Base-by-base conservation (phyloP, 1,140 invertebrate genomes). In the Lordiphosa clarofinis region DNA sequence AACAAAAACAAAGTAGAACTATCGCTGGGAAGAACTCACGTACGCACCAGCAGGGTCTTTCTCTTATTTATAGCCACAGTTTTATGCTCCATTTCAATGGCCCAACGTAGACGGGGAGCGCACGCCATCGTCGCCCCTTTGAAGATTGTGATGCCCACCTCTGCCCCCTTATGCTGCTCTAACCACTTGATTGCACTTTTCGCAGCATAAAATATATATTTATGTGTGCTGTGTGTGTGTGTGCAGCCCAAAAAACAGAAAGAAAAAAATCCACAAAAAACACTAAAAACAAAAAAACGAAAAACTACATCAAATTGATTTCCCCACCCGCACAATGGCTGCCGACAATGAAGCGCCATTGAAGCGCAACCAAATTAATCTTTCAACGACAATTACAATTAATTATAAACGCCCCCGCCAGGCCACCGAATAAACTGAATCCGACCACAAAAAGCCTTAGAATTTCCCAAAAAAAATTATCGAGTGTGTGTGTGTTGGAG, bases 341-440 rank as follows among this genome's bases (percentile, higher is more conserved):
- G 38, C 44, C 73, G 79, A 73, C 78, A 82, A 73, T 82, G 78
- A 78, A 84, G 78, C 78, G 78, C 78, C 78, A 84, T 84, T 84
- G 78, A 84, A 84, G 78, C 78, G 78, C 78, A 84, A 84, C 78
- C 78, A 84, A 84, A 84, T 84, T 84, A 84, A 84, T 84, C 78
- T 84, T 84, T 84, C 78, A 84, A 78, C 78, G 78, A 84, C 78
- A 86, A 84, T 84, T 84, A 84, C 78, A 86, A 84, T 84, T 84
- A 84, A 84, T 84, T 84, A 84, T 84, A 82, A 86, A 84, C 78
- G 78, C 69, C 78, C 64, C 79, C 79, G 69, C 54, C 78, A 50
- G 40, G 47, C 28, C 6, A 31, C 28, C 28, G 28, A 31, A 31
- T 31, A 31, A 5, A 31, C 6, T 31, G 28, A 31, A 31, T 39